A percentile compares a stretch with the other conserved stretches of the same genome.
Conservation (phyloP, 1,140 invertebrate species). For the Cardiocondyla obscurior region DNA sequence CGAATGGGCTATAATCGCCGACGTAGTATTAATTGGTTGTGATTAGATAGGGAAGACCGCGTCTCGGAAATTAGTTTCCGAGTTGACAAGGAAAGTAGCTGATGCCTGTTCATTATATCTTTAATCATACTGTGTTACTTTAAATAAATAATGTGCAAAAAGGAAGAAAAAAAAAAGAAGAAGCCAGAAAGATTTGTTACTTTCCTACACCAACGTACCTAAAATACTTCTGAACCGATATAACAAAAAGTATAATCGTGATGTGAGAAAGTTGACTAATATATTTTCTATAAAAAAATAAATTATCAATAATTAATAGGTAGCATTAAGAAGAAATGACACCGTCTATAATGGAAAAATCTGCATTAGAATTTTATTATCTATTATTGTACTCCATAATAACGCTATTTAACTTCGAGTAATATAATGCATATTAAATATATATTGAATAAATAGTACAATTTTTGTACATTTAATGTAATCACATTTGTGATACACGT, state of each 20-base stretch:
- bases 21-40: conserved; percentile 73
- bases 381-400: background rate
- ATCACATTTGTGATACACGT: background rate
- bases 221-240: background rate
- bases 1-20: conserved; percentile 55
- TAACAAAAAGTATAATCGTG: background rate
- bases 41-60: conserved; percentile 58
- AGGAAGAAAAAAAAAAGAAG: too few species aligned
- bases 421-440: conserved; percentile 9
- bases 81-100: conserved; percentile 26
- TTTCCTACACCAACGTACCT: background rate
- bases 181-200: background rate
- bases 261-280: background rate
- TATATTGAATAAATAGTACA: background rate
- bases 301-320: too few species aligned
- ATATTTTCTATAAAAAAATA: background rate
- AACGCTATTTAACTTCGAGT: background rate
- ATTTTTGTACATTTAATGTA: background rate
- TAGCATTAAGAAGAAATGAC: too few species aligned
- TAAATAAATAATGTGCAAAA: conserved; percentile 19
- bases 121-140: conserved; percentile 18
- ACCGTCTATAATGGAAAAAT: too few species aligned
- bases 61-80: conserved; percentile 15
- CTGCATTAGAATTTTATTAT: conserved; percentile 9
- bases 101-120: conserved; percentile 32